These are phyloP conservation scores for Oscheius sp. DNA, from an alignment of 1,140 invertebrate species.

Conservation along the genomic window DNA sequence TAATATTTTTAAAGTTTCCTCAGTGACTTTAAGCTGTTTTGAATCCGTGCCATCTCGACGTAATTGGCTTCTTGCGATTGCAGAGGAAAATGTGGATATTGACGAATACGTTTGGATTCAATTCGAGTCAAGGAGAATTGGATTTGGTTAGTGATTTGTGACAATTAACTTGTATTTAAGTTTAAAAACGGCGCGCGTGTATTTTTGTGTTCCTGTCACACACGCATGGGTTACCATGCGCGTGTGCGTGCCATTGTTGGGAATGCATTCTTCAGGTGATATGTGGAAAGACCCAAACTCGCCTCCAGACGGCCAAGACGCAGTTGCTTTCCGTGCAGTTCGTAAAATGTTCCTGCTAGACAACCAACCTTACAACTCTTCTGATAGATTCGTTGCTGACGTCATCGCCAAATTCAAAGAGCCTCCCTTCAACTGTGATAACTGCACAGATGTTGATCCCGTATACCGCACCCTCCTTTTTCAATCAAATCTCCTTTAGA, in stretches of 20 bases:
- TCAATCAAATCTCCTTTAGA: neutral
- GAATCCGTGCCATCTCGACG: neutral
- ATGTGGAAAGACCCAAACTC: neutral
- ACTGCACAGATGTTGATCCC: conserved; percentile 3
- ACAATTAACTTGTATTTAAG: neutral
- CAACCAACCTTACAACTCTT: neutral
- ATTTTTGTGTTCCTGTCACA: neutral
- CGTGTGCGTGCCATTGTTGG: neutral
- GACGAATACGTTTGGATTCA: neutral
- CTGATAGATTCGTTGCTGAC: conserved; percentile 4
- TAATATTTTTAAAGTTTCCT: neutral
- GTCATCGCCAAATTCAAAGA: neutral
- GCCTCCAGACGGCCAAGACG: neutral
- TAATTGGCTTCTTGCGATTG: neutral
- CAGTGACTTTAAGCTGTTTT: neutral
- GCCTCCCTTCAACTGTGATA: conserved; percentile 6
- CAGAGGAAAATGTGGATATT: neutral
- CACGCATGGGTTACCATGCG: no score
- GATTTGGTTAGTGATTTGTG: neutral
- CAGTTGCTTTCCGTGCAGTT: neutral
- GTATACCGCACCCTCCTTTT: neutral
- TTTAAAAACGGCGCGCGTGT: neutral
- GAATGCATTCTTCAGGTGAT: neutral
- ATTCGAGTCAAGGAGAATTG: neutral
- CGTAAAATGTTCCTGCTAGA: neutral